These are phyloP conservation scores for Peromyscus aztecus DNA, from an alignment of 2,797 vertebrate genomes.

Conservation along the genomic window DNA sequence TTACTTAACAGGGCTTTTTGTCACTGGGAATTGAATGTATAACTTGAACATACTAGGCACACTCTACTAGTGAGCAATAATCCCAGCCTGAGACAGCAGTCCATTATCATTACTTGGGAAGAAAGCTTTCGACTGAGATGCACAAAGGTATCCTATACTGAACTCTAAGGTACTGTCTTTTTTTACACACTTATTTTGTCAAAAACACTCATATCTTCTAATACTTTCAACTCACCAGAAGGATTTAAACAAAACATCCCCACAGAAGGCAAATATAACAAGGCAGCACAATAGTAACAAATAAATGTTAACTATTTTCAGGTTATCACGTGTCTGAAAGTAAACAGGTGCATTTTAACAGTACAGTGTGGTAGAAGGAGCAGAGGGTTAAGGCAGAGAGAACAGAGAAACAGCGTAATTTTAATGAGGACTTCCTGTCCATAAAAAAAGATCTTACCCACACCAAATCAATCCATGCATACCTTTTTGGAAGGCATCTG, in stretches of 20 bases:
- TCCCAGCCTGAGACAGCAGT: neutral
- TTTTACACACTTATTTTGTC: constrained; percentile 1
- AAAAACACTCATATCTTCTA: neutral
- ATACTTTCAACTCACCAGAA: constrained; percentile 19
- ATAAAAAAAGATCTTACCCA: neutral
- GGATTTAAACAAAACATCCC: neutral
- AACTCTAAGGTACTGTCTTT: neutral
- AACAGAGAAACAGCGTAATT: neutral
- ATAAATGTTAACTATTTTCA: neutral
- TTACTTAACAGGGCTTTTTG: neutral
- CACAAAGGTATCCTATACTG: neutral
- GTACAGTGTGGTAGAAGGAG: neutral
- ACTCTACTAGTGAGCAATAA: neutral
- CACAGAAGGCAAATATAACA: neutral
- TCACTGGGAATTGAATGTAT: neutral
- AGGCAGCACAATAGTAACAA: neutral
- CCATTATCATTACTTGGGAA: neutral
- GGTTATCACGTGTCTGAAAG: neutral
- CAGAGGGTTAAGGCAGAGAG: neutral
- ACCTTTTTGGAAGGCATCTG: no score
- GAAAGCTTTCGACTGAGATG: neutral
- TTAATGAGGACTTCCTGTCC: neutral
- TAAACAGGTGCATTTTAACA: neutral
- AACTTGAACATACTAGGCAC: neutral
- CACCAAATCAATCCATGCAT: neutral